These are phyloP conservation scores for Ephestia elutella DNA, from an alignment of 1,140 invertebrate species.

Conservation along the genomic window DNA sequence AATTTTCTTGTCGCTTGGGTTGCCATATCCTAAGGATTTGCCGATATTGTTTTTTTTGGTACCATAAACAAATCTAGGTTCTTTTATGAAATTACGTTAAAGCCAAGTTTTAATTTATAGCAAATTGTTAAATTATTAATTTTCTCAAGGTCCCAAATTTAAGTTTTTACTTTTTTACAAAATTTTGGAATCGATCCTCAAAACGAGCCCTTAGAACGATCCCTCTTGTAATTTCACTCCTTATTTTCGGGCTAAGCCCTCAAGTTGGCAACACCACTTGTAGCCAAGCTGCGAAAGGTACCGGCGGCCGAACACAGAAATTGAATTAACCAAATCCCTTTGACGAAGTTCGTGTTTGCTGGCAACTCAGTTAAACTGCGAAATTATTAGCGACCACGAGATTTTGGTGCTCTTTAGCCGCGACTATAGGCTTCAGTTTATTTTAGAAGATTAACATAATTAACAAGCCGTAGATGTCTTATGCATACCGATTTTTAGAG, in stretches of 20 bases:
- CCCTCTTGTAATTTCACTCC: neutral
- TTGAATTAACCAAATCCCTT: conserved; percentile 47
- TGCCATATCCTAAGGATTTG: neutral
- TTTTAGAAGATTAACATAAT: conserved; percentile 24
- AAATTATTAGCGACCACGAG: conserved; percentile 36
- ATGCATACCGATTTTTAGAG: neutral
- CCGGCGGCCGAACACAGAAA: conserved; percentile 37
- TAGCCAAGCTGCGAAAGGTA: conserved; percentile 14
- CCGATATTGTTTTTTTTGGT: too few relatives aligned
- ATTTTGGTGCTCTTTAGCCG: conserved; percentile 24
- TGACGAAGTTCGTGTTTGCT: conserved; percentile 41
- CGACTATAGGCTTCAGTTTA: conserved; percentile 20
- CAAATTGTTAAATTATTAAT: too few relatives aligned
- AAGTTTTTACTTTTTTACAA: too few relatives aligned
- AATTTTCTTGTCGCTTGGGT: conserved; percentile 33
- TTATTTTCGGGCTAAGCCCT: neutral
- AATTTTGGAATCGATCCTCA: too few relatives aligned
- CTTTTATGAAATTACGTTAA: too few relatives aligned
- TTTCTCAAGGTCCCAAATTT: too few relatives aligned
- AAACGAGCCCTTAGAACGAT: too few relatives aligned
- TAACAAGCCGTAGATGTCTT: neutral
- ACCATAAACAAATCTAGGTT: too few relatives aligned
- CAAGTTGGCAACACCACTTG: neutral
- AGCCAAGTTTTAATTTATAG: too few relatives aligned
- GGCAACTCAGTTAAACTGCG: conserved; percentile 33